phyloP scores from a whole-genome alignment of 1,140 invertebrate species.

The Aphaenogaster ashmeadi region DNA sequence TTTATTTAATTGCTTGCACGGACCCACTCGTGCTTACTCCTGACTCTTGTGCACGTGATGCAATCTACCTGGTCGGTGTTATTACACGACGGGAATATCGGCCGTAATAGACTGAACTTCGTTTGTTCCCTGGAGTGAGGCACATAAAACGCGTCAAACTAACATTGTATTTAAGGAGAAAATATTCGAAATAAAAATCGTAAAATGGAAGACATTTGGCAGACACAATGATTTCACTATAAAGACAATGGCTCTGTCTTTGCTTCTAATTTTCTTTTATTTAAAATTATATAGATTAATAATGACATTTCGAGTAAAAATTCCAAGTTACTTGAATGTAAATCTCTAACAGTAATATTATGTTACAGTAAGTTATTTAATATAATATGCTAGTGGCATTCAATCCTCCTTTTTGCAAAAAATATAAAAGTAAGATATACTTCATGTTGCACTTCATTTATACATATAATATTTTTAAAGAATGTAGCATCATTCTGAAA shows the following conservation, averaged over 20 bases:
- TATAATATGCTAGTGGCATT: neutral
- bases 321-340: neutral
- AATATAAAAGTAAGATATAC: neutral
- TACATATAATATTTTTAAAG: neutral
- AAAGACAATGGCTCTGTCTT: neutral
- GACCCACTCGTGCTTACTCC: neutral
- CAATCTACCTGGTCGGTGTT: constrained; percentile 18
- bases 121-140: neutral
- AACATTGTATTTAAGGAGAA: neutral
- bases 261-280: neutral
- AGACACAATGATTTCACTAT: neutral
- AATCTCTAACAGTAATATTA: neutral
- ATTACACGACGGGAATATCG: constrained; percentile 19
- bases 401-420: neutral
- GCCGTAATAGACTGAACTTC: constrained; percentile 21
- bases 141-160: constrained; percentile 7
- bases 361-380: neutral
- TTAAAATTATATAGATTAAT: neutral
- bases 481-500: neutral
- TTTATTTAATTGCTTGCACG: constrained; percentile 64
- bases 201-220: neutral
- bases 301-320: neutral
- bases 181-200: neutral
- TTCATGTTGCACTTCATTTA: neutral
- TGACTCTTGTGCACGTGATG: neutral